Base-by-base conservation (phyloP, 2,888 invertebrate genomes). In the Nematopogon swammerdamellus region DNA sequence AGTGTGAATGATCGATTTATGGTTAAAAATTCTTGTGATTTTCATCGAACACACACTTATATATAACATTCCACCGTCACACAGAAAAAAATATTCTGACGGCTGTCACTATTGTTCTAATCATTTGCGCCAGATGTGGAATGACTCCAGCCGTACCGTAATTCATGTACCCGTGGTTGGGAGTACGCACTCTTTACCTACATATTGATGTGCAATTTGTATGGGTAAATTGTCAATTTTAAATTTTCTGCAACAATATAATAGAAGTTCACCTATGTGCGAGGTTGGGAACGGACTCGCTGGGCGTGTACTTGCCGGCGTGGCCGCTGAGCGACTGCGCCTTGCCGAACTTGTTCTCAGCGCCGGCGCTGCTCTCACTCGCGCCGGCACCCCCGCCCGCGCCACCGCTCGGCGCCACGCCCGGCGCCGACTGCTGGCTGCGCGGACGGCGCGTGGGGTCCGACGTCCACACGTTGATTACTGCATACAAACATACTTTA, bases 381-480 rank as follows among this genome's bases (percentile, higher is more conserved):
- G 70, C 64, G 25, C 62, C 64, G 1, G 63, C 63, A 60, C 73
- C 72, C 51, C 58, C 70, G 20, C 68, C 61, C 42, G 70, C 70
- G n/a, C n/a, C n/a, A n/a, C n/a, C 64, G 56, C 74, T 77, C 19
- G 70, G 63, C 25, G 62, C 64, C 1, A 63, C 63, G 60, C 73
- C 72, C 17, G 77, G 79, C n/a, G 51, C 46, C 25, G 25, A 8
- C 42, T 54, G 53, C 54, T 79, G 77, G 56, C 80, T 80, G 16
- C 73, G 67, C 49, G 80, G 77, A 55, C 80, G 82, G 63, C 84
- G 80, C 57, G 85, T 84, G 44, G 86, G 85, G 59, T 88, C 89
- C 52, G 89, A 89, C 1, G 91, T 90, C 94, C 94, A 94, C 19
- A 93, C 92, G 76, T 92, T 92, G 56, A 91, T 91, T 62, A 92